phyloP scores from a whole-genome alignment of 2,797 vertebrate species.

The Lacerta viridis region DNA sequence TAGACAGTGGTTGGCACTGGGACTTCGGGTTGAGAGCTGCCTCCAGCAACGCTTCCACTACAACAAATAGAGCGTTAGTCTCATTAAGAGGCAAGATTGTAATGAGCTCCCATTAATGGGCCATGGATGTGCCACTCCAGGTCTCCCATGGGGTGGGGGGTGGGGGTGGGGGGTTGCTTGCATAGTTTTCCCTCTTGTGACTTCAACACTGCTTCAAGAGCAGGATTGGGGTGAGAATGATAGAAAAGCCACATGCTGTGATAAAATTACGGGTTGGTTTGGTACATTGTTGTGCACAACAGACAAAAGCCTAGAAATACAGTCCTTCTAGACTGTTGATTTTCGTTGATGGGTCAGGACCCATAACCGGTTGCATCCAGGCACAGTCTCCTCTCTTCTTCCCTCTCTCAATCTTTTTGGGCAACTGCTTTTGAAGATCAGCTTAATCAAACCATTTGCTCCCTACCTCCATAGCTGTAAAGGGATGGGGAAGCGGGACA shows the following conservation, averaged over 20 bases:
- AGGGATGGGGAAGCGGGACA: too few species aligned
- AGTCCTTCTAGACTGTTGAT: not conserved
- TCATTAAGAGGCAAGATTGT: slow-evolving; percentile 30
- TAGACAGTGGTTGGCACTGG: slow-evolving; percentile 41
- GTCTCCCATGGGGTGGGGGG: not conserved
- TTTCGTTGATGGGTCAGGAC: not conserved
- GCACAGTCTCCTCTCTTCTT: not conserved
- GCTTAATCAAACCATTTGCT: too few species aligned
- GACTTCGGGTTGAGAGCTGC: not conserved
- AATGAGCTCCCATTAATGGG: slow-evolving; percentile 41
- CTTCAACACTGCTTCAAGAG: not conserved
- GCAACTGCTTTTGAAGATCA: not conserved
- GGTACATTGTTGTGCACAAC: not conserved
- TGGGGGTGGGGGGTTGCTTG: not conserved
- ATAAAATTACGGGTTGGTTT: not conserved
- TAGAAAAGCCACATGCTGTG: not conserved
- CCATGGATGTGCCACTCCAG: slow-evolving; percentile 2
- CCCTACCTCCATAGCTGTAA: too few species aligned
- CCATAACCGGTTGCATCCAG: not conserved
- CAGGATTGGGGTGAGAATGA: not conserved
- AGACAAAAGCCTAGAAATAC: not conserved
- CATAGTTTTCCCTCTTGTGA: slow-evolving; percentile 19
- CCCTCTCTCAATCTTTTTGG: not conserved
- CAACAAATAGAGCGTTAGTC: slow-evolving; percentile 26
- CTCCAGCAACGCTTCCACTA: not conserved